Evolutionary conservation across 2,113 vertebrate species (phyloP).

Genomic region (Amblyopsis rosae): DNA sequence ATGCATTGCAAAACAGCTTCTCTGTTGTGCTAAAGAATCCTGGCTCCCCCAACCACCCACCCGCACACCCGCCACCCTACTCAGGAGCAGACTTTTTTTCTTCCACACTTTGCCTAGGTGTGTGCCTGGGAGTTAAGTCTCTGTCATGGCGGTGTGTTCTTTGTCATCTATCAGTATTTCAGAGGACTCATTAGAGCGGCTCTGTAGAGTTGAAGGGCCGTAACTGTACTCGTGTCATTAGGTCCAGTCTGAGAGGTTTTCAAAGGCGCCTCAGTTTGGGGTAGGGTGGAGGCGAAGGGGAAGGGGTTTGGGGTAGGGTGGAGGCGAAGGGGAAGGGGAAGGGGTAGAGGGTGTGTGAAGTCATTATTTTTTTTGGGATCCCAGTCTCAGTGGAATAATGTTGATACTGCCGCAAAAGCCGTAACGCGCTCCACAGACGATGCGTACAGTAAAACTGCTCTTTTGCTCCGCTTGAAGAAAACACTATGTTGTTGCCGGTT

Average conservation of each 20-base stretch:
- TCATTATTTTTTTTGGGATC: constrained; percentile 60
- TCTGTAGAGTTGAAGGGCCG: constrained; percentile 52
- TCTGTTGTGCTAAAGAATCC: constrained; percentile 84
- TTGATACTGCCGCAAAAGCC: constrained; percentile 55
- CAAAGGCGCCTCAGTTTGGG: constrained; percentile 56
- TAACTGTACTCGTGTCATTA: constrained; percentile 60
- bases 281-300: constrained; percentile 37
- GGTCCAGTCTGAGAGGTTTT: constrained; percentile 66
- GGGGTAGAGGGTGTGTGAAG: constrained; percentile 50
- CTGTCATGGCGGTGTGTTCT: constrained; percentile 47
- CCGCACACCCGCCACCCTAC: constrained; percentile 39
- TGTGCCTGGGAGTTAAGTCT: constrained; percentile 65
- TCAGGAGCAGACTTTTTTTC: constrained; percentile 67
- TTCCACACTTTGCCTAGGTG: constrained; percentile 73
- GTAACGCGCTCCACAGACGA: constrained; percentile 60
- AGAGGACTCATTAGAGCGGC: constrained; percentile 61
- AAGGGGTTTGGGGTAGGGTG: constrained; percentile 26
- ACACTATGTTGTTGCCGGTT: constrained; percentile 22
- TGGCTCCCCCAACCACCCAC: neutral
- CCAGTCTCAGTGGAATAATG: constrained; percentile 58
- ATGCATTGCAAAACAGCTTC: constrained; percentile 85
- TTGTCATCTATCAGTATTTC: constrained; percentile 47
- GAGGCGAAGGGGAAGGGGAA: constrained; percentile 14
- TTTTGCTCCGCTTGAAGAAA: constrained; percentile 54
- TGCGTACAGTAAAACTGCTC: constrained; percentile 45